Conservation (phyloP, 2,797 vertebrate genomes). For the Aulostomus chinensis region DNA sequence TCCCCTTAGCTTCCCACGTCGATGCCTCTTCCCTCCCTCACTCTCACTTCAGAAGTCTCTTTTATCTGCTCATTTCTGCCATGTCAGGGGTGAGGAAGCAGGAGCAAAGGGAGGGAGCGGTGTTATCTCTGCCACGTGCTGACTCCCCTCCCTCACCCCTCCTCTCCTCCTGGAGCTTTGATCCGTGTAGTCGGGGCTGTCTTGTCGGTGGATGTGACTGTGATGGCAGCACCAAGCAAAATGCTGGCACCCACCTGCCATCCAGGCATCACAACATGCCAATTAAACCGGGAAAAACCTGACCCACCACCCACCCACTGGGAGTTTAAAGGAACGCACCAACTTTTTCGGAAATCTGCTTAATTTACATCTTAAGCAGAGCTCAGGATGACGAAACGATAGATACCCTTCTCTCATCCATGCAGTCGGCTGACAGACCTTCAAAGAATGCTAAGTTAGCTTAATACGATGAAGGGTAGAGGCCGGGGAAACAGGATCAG, state of each 20-base stretch:
- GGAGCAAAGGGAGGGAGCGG: conserved; percentile 33
- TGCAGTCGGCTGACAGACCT: too few species aligned
- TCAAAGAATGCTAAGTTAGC: too few species aligned
- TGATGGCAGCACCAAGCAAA: conserved; percentile 33
- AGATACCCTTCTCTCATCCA: too few species aligned
- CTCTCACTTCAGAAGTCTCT: conserved; percentile 45
- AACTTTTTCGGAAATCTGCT: too few species aligned
- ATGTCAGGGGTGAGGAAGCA: conserved; percentile 55
- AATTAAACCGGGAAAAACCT: conserved; percentile 59
- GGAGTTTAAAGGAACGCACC: neutral
- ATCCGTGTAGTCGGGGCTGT: conserved; percentile 42
- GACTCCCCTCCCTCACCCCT: conserved; percentile 17
- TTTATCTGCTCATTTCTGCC: conserved; percentile 61
- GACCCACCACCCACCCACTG: neutral
- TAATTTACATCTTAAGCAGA: too few species aligned
- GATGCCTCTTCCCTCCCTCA: conserved; percentile 14
- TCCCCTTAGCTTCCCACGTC: neutral
- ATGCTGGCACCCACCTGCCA: conserved; percentile 22
- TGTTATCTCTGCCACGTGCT: conserved; percentile 47
- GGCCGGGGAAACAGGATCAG: too few species aligned
- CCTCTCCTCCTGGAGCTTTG: conserved; percentile 43
- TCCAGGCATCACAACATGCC: conserved; percentile 38
- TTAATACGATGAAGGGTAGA: too few species aligned
- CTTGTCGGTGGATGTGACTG: conserved; percentile 35
- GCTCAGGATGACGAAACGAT: too few species aligned